Evolutionary conservation across 2,888 invertebrate species (phyloP).

Genomic region (Boloria euphrosyne): DNA sequence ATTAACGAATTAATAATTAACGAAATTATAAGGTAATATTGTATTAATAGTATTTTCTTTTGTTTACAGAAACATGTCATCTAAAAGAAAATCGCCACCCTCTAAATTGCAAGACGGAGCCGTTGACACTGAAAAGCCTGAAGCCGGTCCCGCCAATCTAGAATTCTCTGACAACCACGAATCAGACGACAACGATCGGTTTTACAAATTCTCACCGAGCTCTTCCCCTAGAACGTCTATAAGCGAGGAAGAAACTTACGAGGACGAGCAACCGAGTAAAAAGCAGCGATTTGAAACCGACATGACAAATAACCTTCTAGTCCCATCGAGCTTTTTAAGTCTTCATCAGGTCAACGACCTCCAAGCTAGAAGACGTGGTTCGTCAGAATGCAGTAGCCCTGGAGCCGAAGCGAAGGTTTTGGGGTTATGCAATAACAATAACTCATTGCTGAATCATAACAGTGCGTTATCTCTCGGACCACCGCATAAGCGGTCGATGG

Average conservation of each 20-base stretch:
- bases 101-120: constrained; percentile 93
- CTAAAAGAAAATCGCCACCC: constrained; percentile 97
- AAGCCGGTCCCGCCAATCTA: constrained; percentile 79
- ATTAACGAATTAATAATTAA: too few relatives aligned
- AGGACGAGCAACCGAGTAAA: constrained; percentile 83
- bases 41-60: constrained; percentile 45
- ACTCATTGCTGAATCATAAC: constrained; percentile 84
- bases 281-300: constrained; percentile 84
- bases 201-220: constrained; percentile 77
- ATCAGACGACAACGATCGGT: constrained; percentile 69
- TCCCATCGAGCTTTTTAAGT: constrained; percentile 78
- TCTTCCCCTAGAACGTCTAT: constrained; percentile 73
- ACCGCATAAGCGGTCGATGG: constrained; percentile 91
- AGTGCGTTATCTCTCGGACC: constrained; percentile 74
- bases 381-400: constrained; percentile 89
- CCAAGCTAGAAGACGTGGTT: constrained; percentile 75
- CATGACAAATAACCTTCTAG: constrained; percentile 84
- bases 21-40: too few relatives aligned
- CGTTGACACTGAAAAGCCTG: constrained; percentile 72
- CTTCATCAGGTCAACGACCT: constrained; percentile 83
- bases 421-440: constrained; percentile 85
- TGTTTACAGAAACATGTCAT: constrained; percentile 95
- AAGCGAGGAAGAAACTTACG: constrained; percentile 84
- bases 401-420: constrained; percentile 85
- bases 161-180: constrained; percentile 73